Percentiles rank a stretch among this genome's conserved stretches.
These are phyloP conservation scores for Eristalis tenax DNA, from an alignment of 2,888 invertebrate species.

Conservation along the genomic window DNA sequence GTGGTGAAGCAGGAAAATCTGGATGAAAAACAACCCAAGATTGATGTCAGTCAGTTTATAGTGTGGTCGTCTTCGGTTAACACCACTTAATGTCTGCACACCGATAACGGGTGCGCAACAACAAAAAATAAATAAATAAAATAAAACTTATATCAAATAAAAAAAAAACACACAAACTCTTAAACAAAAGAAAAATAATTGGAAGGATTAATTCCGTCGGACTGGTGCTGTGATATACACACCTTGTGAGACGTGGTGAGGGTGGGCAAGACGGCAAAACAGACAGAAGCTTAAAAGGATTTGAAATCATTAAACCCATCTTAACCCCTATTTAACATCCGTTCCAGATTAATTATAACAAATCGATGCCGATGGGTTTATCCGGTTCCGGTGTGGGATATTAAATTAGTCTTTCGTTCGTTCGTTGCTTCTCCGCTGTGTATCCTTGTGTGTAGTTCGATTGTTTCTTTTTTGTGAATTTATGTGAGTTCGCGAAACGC, in stretches of 20 bases:
- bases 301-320: slow-evolving; percentile 66
- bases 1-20: slow-evolving; percentile 53
- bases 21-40: slow-evolving; percentile 69
- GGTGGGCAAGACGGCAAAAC: slow-evolving; percentile 8
- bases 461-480: background rate
- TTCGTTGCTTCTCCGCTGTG: background rate
- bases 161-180: slow-evolving; percentile 48
- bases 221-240: background rate
- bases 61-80: slow-evolving; percentile 71
- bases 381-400: slow-evolving; percentile 59
- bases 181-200: slow-evolving; percentile 19
- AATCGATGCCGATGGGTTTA: slow-evolving; percentile 51
- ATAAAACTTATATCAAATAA: slow-evolving; percentile 40
- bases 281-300: slow-evolving; percentile 59
- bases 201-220: background rate
- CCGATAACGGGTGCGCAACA: slow-evolving; percentile 44
- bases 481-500: background rate
- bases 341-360: slow-evolving; percentile 61
- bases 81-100: slow-evolving; percentile 67
- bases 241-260: background rate
- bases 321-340: slow-evolving; percentile 68
- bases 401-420: slow-evolving; percentile 8
- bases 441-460: background rate
- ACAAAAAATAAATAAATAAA: background rate
- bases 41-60: slow-evolving; percentile 72